Evolutionary conservation across 2,888 invertebrate species (phyloP), one percentile per base, ranked within the genome.

Genomic region (Cremastinae sp.): DNA sequence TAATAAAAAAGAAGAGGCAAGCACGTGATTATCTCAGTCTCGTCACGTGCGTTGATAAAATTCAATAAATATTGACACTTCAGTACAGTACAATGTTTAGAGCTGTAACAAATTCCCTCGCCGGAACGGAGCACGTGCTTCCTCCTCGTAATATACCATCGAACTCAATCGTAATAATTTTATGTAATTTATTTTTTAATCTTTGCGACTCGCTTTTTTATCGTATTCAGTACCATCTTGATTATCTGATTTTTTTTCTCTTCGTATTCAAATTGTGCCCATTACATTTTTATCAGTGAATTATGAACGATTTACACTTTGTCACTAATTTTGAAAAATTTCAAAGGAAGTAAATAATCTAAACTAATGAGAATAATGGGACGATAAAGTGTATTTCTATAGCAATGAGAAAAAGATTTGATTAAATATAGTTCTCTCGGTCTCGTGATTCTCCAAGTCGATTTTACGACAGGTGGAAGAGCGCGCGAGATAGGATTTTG

Each of bases 31-130:
- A 39, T 18, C 66, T 55, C 37, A 43, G n/a, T 62, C 16, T 53
- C 51, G 8, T 51, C 58, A 66, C 66, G 71, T 71, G 75, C 43
- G 28, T 65, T 55, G 75, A 75, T 71, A 61, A 71, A 49, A 62
- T 39, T 9, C 20, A 43, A 37, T 65, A 41, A 56, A 62, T 58
- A 56, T 75, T 56, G 66, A 58, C 37, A 9, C 35, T 14, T 20
- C 35, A 28, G 37, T 35, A 7, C 12, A 51, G 53, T 35, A 28
- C 8, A 35, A 55, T 4, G 49, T 49, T 16, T 18, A 56, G 20
- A 12, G 16, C 16, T n/a, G 18, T 14, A 3, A 14, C 22, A 39
- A 8, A 18, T 10, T 53, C 20, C 10, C 16, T 18, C 28, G 5
- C n/a, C n/a, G 7, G n/a, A 28, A 28, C 18, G 35, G 47, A 8